Evolutionary conservation across 2,888 invertebrate species (phyloP).

Genomic region (Napeogenes sylphis): DNA sequence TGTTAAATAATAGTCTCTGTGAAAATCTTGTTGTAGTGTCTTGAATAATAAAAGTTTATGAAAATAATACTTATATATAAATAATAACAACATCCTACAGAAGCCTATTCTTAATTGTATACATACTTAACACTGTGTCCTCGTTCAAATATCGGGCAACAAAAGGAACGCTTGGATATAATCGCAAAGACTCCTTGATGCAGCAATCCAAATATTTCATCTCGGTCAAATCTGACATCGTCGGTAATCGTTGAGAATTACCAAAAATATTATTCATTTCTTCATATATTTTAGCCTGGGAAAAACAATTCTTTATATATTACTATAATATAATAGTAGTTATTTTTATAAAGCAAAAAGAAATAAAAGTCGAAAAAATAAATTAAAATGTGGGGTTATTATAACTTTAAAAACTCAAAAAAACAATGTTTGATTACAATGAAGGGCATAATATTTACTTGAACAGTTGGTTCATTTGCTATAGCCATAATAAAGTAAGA

Average conservation of each 20-base stretch:
- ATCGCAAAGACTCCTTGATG: constrained; percentile 80
- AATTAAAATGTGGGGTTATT: too few species aligned
- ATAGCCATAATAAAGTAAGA: constrained; percentile 58
- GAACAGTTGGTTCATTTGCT: constrained; percentile 61
- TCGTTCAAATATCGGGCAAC: constrained; percentile 75
- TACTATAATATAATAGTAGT: too few species aligned
- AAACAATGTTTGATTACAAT: not conserved
- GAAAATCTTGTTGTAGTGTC: too few species aligned
- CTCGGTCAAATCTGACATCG: constrained; percentile 72
- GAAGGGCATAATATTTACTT: constrained; percentile 43
- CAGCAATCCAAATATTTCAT: constrained; percentile 83
- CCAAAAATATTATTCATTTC: constrained; percentile 68
- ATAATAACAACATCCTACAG: not conserved
- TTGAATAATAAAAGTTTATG: too few species aligned
- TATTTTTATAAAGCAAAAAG: too few species aligned
- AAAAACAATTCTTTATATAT: not conserved
- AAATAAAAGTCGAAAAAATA: not conserved
- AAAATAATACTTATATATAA: too few species aligned
- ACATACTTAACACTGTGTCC: constrained; percentile 55
- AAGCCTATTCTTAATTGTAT: not conserved
- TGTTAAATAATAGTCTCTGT: too few species aligned
- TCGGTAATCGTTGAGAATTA: constrained; percentile 77
- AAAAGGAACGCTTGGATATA: constrained; percentile 81
- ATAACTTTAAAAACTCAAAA: not conserved
- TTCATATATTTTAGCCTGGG: constrained; percentile 26